Conservation (phyloP, 2,797 vertebrate genomes). For the Esox masquinongy region DNA sequence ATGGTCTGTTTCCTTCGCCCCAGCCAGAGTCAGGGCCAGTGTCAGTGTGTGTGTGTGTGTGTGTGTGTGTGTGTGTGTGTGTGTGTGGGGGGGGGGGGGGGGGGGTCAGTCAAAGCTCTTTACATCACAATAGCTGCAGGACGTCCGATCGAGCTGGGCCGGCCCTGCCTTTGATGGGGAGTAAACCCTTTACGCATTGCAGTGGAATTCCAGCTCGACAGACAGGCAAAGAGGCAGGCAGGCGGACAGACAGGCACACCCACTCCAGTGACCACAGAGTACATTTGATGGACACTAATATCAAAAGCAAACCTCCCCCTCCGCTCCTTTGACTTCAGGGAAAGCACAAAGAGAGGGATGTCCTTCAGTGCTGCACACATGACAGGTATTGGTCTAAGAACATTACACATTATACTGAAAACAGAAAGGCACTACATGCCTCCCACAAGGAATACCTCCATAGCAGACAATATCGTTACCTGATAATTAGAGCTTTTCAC, state of each 20-base stretch:
- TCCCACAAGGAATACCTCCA: not conserved
- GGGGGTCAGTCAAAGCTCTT: not conserved
- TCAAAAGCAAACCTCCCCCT: not conserved
- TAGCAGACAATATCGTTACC: not conserved
- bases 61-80: too few relatives aligned
- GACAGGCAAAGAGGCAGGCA: not conserved
- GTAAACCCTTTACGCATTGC: constrained; percentile 17
- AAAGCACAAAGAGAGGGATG: not conserved
- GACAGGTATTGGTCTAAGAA: not conserved
- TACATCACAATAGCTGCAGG: constrained; percentile 8
- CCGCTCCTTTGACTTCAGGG: not conserved
- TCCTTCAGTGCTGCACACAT: not conserved
- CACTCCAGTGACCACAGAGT: constrained; percentile 3
- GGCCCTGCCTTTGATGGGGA: constrained; percentile 4
- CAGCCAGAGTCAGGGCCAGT: not conserved
- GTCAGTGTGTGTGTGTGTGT: too few relatives aligned
- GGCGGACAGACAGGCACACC: not conserved
- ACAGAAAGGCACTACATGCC: not conserved
- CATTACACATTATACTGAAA: not conserved
- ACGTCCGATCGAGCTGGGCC: not conserved
- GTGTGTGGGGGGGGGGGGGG: too few relatives aligned
- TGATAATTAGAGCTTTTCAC: not conserved
- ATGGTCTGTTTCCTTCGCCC: not conserved
- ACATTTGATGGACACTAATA: constrained; percentile 10
- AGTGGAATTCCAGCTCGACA: constrained; percentile 1